Evolutionary conservation across 2,888 invertebrate genomes (phyloP).

Genomic region (Ellobium chinense): DNA sequence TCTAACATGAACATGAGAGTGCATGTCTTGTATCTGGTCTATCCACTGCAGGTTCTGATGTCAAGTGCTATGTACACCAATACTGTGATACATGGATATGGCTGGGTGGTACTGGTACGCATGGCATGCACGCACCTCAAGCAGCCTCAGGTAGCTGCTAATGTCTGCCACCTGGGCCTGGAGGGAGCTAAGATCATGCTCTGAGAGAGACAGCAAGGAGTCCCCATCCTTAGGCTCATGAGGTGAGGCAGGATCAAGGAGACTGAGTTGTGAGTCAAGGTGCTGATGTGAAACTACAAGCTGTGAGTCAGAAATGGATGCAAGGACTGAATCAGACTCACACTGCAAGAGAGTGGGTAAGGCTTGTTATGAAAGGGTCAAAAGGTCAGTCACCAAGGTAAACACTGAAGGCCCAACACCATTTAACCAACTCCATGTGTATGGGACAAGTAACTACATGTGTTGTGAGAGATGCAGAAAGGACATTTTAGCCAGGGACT

Average conservation of each 20-base stretch:
- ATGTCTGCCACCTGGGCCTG: conserved; percentile 62
- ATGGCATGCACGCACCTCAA: conserved; percentile 59
- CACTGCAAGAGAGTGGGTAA: conserved; percentile 5
- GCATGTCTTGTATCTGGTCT: no score
- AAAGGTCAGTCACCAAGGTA: no score
- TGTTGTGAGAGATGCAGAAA: no score
- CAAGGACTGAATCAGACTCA: conserved; percentile 27
- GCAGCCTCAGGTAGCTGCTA: conserved; percentile 55
- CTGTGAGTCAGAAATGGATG: conserved; percentile 24
- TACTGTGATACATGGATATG: no score
- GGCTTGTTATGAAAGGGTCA: no score
- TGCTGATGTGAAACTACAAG: conserved; percentile 22
- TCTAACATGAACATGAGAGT: no score
- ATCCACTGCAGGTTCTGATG: no score
- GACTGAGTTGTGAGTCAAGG: conserved; percentile 3
- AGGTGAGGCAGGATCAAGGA: conserved; percentile 11
- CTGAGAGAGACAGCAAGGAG: conserved; percentile 37
- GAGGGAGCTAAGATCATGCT: conserved; percentile 46
- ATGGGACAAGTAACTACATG: no score
- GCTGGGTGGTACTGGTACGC: neutral
- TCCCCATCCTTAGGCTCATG: conserved; percentile 13
- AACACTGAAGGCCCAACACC: no score
- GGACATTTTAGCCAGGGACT: no score
- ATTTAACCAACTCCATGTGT: no score
- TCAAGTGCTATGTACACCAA: no score